These are phyloP conservation scores for Oscheius sp. DNA, from an alignment of 2,888 invertebrate genomes.

Conservation along the genomic window DNA sequence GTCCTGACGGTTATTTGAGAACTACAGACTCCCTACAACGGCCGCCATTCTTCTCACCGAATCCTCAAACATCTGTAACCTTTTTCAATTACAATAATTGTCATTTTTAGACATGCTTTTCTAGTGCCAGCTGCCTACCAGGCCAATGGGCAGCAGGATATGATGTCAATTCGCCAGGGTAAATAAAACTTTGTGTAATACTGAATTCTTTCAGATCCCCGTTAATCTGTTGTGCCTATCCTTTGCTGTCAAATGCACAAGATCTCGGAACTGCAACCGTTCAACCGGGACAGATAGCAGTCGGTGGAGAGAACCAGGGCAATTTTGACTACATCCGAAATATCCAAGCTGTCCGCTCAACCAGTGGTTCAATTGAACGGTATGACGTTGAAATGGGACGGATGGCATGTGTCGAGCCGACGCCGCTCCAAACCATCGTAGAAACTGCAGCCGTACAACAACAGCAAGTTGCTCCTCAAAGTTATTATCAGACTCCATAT, in stretches of 20 bases:
- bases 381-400: neutral
- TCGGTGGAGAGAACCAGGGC: neutral
- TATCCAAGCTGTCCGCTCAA: neutral
- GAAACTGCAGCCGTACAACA: too few relatives aligned
- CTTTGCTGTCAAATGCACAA: neutral
- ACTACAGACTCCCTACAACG: neutral
- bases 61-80: neutral
- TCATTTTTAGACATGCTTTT: too few relatives aligned
- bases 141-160: too few relatives aligned
- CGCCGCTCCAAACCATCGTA: neutral
- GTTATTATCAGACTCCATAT: neutral
- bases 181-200: too few relatives aligned
- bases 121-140: too few relatives aligned
- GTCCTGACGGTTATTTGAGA: neutral
- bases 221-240: neutral
- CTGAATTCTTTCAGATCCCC: too few relatives aligned
- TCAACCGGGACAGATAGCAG: neutral
- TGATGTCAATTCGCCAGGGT: too few relatives aligned
- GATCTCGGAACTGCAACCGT: neutral
- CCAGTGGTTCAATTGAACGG: neutral
- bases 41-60: neutral
- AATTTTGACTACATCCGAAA: neutral
- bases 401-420: neutral
- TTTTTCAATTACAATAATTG: too few relatives aligned
- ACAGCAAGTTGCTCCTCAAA: neutral